These are phyloP conservation scores for Mormyrops attenuatus DNA, from an alignment of 2,797 vertebrate genomes.

Conservation along the genomic window DNA sequence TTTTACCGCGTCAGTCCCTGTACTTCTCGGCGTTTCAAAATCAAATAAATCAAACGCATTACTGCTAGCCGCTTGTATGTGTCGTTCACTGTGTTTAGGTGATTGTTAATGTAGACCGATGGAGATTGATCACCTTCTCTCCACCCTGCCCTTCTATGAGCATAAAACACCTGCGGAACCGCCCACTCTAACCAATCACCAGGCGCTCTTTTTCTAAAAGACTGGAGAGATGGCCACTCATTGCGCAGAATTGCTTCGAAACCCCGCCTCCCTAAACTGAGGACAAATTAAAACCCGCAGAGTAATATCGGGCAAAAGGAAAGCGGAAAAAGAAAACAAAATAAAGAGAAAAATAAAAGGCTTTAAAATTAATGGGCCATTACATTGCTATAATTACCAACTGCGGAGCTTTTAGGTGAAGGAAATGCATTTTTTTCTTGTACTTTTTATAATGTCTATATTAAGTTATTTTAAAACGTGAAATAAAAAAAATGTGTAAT, in stretches of 20 bases:
- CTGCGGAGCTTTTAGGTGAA: neutral
- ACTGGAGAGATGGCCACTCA: conserved; percentile 62
- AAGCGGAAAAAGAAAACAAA: conserved; percentile 22
- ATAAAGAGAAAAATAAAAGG: conserved; percentile 1
- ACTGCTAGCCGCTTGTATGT: conserved; percentile 52
- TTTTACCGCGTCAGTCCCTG: neutral
- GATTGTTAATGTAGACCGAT: conserved; percentile 70
- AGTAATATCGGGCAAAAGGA: conserved; percentile 16
- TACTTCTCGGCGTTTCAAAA: conserved; percentile 27
- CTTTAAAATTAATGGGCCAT: conserved; percentile 4
- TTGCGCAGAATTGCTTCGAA: conserved; percentile 1
- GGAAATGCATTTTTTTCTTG: neutral
- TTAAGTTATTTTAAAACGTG: neutral
- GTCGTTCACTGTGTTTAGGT: conserved; percentile 48
- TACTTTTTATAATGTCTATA: neutral
- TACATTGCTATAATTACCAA: neutral
- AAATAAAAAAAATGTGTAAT: neutral
- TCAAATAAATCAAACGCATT: conserved; percentile 55
- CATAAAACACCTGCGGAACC: conserved; percentile 61
- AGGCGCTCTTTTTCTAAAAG: conserved; percentile 43
- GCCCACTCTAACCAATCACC: conserved; percentile 65
- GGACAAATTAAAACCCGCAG: conserved; percentile 18
- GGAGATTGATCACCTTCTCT: conserved; percentile 77
- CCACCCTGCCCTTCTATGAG: conserved; percentile 72
- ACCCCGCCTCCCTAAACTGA: conserved; percentile 35